Conservation (phyloP, 2,888 invertebrate genomes). For the Anaspis maculata region DNA sequence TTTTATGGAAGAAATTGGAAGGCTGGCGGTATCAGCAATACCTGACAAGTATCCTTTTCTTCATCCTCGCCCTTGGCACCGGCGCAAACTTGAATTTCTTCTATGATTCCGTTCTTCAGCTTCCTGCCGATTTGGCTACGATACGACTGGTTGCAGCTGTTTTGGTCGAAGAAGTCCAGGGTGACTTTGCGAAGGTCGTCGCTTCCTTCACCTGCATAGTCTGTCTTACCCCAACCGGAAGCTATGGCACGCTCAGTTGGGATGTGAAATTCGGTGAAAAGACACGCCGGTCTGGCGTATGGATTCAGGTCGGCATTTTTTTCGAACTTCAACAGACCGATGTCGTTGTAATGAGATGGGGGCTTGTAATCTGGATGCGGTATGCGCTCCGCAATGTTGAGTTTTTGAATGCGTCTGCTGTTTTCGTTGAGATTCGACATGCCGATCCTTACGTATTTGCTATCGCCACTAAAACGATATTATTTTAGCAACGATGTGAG, state of each 20-base stretch:
- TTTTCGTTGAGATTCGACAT: conserved; percentile 41
- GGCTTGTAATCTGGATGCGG: conserved; percentile 39
- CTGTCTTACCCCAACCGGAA: conserved; percentile 45
- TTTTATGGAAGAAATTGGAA: too few species aligned
- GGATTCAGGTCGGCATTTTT: conserved; percentile 33
- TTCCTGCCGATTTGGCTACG: conserved; percentile 19
- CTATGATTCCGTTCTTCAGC: conserved; percentile 40
- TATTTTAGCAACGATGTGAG: too few species aligned
- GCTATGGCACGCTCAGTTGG: conserved; percentile 33
- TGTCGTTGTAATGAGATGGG: conserved; percentile 44
- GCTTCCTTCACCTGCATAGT: conserved; percentile 29
- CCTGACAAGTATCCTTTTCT: conserved; percentile 47
- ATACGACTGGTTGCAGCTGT: conserved; percentile 36
- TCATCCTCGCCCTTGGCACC: conserved; percentile 40
- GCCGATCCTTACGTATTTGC: conserved; percentile 40
- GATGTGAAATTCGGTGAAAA: conserved; percentile 23
- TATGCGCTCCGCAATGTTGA: conserved; percentile 28
- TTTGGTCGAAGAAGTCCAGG: conserved; percentile 36
- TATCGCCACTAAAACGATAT: conserved; percentile 36
- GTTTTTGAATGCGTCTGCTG: conserved; percentile 32
- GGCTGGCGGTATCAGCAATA: too few species aligned
- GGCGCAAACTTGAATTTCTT: conserved; percentile 48
- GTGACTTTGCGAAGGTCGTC: conserved; percentile 46
- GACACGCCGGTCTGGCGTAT: conserved; percentile 44
- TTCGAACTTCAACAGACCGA: conserved; percentile 42